phyloP scores from a whole-genome alignment of 2,888 invertebrate species.

The Galerucella pusilla region DNA sequence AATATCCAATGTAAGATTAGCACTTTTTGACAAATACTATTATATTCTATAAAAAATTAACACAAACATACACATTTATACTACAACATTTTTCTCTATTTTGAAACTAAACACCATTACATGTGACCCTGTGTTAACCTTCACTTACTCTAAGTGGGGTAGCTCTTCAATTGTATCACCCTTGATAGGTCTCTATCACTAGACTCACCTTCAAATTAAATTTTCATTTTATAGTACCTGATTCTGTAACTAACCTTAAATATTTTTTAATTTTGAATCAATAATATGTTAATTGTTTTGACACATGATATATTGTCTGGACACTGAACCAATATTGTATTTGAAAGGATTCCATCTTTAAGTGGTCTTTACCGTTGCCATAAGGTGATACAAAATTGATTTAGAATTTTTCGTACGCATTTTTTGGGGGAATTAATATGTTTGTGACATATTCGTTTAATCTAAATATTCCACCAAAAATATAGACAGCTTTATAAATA shows the following conservation, averaged over 20 bases:
- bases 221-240: too few species aligned
- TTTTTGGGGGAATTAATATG: not conserved
- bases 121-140: not conserved
- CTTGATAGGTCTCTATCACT: not conserved
- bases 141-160: not conserved
- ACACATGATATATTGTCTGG: too few species aligned
- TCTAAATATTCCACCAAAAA: slow-evolving; percentile 6
- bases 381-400: not conserved
- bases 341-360: too few species aligned
- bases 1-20: not conserved
- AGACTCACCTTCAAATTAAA: not conserved
- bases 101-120: not conserved
- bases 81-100: not conserved
- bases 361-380: not conserved
- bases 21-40: not conserved
- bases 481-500: not conserved
- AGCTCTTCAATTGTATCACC: not conserved
- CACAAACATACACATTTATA: not conserved
- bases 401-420: slow-evolving; percentile 5
- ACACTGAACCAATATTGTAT: too few species aligned
- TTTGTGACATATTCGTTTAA: not conserved
- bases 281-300: too few species aligned
- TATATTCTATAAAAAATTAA: not conserved
- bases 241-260: too few species aligned
- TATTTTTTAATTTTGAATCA: too few species aligned